Evolutionary conservation across 2,797 vertebrate genomes (phyloP).

Genomic region (Xenentodon cancila): DNA sequence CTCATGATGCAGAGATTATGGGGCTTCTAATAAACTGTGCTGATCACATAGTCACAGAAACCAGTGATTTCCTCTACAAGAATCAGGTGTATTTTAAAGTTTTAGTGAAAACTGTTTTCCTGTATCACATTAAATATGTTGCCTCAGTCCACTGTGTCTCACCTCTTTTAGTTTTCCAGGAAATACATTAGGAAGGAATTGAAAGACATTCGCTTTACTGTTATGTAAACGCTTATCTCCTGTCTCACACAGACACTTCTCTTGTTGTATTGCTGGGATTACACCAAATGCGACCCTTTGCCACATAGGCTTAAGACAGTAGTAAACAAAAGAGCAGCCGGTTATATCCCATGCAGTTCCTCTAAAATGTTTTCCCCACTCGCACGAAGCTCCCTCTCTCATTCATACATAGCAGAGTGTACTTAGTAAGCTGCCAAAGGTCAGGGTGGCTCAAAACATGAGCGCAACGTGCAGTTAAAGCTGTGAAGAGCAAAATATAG

Average conservation of each 20-base stretch:
- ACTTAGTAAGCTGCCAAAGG: conserved; percentile 8
- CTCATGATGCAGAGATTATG: conserved; percentile 61
- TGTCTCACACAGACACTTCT: conserved; percentile 55
- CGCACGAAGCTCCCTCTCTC: neutral
- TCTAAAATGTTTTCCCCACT: neutral
- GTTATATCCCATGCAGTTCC: conserved; percentile 12
- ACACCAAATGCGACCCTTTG: conserved; percentile 59
- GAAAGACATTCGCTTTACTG: conserved; percentile 29
- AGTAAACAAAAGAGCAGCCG: conserved; percentile 70
- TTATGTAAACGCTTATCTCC: conserved; percentile 65
- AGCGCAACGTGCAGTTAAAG: conserved; percentile 49
- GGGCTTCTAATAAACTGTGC: conserved; percentile 67
- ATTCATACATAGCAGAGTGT: conserved; percentile 12
- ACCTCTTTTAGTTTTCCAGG: neutral
- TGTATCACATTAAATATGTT: neutral
- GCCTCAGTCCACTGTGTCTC: conserved; percentile 1
- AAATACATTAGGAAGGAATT: conserved; percentile 15
- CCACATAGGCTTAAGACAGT: conserved; percentile 55
- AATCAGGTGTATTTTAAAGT: conserved; percentile 17
- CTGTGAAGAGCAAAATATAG: conserved; percentile 38
- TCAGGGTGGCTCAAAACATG: conserved; percentile 36
- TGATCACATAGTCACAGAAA: conserved; percentile 45
- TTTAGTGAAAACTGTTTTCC: conserved; percentile 18
- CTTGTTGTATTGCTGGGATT: conserved; percentile 69
- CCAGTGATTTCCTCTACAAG: conserved; percentile 35